Evolutionary conservation across 2,888 invertebrate genomes (phyloP).

Genomic region (Odontothrips loti): DNA sequence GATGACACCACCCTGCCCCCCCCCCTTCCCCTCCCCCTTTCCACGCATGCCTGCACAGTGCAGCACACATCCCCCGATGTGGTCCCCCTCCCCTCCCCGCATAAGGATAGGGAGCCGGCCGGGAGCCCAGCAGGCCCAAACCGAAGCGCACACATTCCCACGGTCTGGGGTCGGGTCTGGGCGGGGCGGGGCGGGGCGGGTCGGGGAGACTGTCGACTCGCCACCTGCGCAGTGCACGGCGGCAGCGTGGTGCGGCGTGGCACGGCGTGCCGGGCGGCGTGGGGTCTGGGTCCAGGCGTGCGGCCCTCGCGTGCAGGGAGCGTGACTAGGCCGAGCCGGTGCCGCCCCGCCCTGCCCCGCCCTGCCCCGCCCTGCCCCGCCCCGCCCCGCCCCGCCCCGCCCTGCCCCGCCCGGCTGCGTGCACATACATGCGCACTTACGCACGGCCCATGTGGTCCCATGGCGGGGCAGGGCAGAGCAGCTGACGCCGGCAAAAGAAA

Average conservation of each 20-base stretch:
- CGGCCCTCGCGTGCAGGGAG: slow-evolving; percentile 16
- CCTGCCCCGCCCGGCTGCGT: too few species aligned
- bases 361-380: too few species aligned
- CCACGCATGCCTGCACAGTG: slow-evolving; percentile 25
- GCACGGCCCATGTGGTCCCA: not conserved
- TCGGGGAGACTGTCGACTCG: not conserved
- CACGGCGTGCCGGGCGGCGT: too few species aligned
- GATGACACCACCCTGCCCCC: not conserved
- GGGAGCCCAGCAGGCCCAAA: not conserved
- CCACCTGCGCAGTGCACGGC: slow-evolving; percentile 8
- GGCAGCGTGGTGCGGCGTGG: not conserved
- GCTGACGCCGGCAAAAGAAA: too few species aligned
- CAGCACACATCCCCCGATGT: slow-evolving; percentile 3
- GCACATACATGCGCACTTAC: too few species aligned
- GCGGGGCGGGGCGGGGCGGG: not conserved
- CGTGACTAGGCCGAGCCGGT: not conserved
- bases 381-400: too few species aligned
- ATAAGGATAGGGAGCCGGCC: not conserved
- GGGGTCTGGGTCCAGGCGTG: not conserved
- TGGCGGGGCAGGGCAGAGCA: not conserved
- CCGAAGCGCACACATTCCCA: slow-evolving; percentile 5
- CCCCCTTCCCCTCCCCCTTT: not conserved
- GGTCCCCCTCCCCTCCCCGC: not conserved
- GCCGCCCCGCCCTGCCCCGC: not conserved
- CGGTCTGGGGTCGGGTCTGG: not conserved